Evolutionary conservation across 2,113 vertebrate genomes (phyloP).

Genomic region (Lepus americanus): DNA sequence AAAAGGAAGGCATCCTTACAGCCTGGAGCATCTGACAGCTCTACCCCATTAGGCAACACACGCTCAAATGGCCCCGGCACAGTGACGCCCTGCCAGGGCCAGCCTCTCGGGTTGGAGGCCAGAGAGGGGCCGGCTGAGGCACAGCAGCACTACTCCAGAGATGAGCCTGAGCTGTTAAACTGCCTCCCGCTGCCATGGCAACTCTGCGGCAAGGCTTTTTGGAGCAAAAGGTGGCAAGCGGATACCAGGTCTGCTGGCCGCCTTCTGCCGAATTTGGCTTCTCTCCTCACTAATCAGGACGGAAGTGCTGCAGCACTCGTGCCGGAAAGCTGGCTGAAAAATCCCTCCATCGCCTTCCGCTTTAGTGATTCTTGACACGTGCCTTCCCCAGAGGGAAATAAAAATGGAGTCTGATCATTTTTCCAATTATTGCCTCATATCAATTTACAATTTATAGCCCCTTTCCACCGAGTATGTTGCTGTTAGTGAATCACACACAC

Average conservation of each 20-base stretch:
- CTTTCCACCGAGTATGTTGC: constrained; percentile 12
- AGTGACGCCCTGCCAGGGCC: not conserved
- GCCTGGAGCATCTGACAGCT: not conserved
- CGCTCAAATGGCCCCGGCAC: not conserved
- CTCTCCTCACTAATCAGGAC: constrained; percentile 78
- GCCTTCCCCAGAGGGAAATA: constrained; percentile 67
- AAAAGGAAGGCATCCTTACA: not conserved
- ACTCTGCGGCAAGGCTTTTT: constrained; percentile 74
- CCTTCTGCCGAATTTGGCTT: constrained; percentile 77
- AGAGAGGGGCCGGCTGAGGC: not conserved
- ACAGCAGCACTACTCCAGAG: not conserved
- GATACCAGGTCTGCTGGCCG: constrained; percentile 66
- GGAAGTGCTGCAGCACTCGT: not conserved
- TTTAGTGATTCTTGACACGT: constrained; percentile 55
- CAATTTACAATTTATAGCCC: constrained; percentile 72
- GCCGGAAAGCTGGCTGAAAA: constrained; percentile 46
- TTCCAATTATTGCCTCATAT: constrained; percentile 71
- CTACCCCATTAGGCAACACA: not conserved
- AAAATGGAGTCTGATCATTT: constrained; percentile 72
- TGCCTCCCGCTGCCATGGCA: constrained; percentile 82
- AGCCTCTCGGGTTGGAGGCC: constrained; percentile 25
- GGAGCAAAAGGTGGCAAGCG: constrained; percentile 79
- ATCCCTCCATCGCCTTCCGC: not conserved
- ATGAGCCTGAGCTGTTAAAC: constrained; percentile 68
- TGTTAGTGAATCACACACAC: constrained; percentile 14